These are phyloP conservation scores for Thalpophila matura DNA, from an alignment of 2,888 invertebrate species.

Conservation along the genomic window DNA sequence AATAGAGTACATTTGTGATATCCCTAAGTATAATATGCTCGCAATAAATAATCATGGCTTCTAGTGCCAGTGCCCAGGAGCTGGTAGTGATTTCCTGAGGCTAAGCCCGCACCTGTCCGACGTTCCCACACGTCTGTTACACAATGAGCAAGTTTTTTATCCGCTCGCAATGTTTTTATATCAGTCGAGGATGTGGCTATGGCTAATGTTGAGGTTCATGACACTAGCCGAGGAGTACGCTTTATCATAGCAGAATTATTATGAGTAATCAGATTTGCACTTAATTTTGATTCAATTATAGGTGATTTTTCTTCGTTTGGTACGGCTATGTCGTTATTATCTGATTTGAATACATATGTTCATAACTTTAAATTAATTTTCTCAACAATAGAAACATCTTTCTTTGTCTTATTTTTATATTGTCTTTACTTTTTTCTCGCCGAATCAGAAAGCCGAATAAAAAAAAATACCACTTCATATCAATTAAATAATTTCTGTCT, in stretches of 20 bases:
- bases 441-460: too few species aligned
- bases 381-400: too few species aligned
- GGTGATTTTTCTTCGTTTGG: too few species aligned
- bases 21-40: slow-evolving; percentile 47
- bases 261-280: too few species aligned
- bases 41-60: slow-evolving; percentile 65
- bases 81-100: slow-evolving; percentile 82
- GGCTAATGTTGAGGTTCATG: slow-evolving; percentile 47
- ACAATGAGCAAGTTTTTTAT: slow-evolving; percentile 85
- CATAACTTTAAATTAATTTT: too few species aligned
- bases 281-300: too few species aligned
- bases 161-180: slow-evolving; percentile 81
- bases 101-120: slow-evolving; percentile 79
- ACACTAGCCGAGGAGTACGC: slow-evolving; percentile 48
- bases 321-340: too few species aligned
- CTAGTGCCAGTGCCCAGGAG: slow-evolving; percentile 70
- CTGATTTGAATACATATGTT: too few species aligned
- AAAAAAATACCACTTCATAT: too few species aligned
- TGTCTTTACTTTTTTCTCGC: too few species aligned
- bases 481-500: too few species aligned
- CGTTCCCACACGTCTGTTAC: slow-evolving; percentile 84
- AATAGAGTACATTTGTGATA: not conserved
- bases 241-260: slow-evolving; percentile 29
- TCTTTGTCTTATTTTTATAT: too few species aligned
- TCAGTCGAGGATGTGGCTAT: slow-evolving; percentile 74